Percentiles rank a stretch among this genome's conserved stretches.
Evolutionary conservation across 92 coral and sea anemone genomes (phyloP).

Genomic region (Epizoanthus scotinus): DNA sequence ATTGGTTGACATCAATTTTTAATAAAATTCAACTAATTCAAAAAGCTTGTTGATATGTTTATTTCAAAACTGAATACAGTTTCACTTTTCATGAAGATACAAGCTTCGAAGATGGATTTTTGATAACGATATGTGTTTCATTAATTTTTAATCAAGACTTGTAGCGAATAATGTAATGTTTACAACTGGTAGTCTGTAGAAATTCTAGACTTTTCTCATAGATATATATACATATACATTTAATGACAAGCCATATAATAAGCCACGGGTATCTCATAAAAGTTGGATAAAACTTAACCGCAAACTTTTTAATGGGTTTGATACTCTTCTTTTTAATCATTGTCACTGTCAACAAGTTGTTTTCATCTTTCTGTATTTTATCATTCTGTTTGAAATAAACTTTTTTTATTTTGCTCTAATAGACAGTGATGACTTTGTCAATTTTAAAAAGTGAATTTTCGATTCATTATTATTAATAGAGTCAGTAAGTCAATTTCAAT

Average conservation of each 20-base stretch:
- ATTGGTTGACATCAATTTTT: constrained; percentile 18
- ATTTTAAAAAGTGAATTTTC: background rate
- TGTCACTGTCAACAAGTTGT: constrained; percentile 2
- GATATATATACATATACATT: background rate
- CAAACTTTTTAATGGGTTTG: constrained; percentile 7
- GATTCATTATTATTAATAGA: background rate
- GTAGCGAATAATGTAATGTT: constrained; percentile 36
- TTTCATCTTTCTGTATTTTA: background rate
- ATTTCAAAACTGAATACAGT: constrained; percentile 25
- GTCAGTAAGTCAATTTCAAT: background rate
- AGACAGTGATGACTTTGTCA: background rate
- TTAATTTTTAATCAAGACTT: constrained; percentile 36
- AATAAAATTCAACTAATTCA: constrained; percentile 3
- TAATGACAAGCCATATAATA: background rate
- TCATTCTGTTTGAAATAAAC: background rate
- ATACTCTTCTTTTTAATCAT: constrained; percentile 25
- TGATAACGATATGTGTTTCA: constrained; percentile 28
- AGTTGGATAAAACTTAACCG: constrained; percentile 3
- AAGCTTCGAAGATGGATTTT: constrained; percentile 27
- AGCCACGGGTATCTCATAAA: constrained; percentile 8
- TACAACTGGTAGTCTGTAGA: constrained; percentile 13
- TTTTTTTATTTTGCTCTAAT: background rate
- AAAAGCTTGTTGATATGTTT: constrained; percentile 17
- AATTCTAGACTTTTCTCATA: background rate
- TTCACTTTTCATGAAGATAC: constrained; percentile 36